A percentile compares a stretch with the other conserved stretches of the same genome.
Evolutionary conservation across 2,113 vertebrate genomes (phyloP).

Genomic region (Gadus macrocephalus): DNA sequence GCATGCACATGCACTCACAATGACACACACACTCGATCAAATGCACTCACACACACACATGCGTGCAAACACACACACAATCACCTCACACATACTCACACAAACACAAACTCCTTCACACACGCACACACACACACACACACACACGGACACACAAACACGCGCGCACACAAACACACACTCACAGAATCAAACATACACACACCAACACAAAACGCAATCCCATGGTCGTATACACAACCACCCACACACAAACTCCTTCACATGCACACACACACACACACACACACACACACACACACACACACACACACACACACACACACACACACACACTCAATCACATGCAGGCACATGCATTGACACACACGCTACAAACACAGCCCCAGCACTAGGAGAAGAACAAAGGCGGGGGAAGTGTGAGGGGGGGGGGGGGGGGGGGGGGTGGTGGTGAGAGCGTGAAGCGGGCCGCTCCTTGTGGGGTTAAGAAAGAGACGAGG

Average conservation of each 20-base stretch:
- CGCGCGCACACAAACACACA: too few relatives aligned
- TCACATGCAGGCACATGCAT: conserved; percentile 10
- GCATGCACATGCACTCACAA: conserved; percentile 10
- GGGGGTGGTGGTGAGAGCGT: conserved; percentile 64
- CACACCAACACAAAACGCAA: background rate
- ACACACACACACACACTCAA: conserved; percentile 21
- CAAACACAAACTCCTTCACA: background rate
- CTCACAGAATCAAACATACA: background rate
- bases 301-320: background rate
- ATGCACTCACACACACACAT: conserved; percentile 23
- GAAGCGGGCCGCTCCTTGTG: conserved; percentile 42
- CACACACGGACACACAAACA: conserved; percentile 7
- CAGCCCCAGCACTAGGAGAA: background rate
- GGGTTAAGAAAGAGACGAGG: conserved; percentile 61
- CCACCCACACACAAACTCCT: background rate
- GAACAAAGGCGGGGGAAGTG: conserved; percentile 61
- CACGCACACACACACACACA: conserved; percentile 13
- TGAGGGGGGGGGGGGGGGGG: conserved; percentile 53
- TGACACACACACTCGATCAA: conserved; percentile 42
- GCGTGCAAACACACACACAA: background rate
- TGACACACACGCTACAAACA: background rate
- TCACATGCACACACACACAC: background rate
- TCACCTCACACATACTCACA: background rate
- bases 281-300: background rate
- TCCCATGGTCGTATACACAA: background rate